Conservation (phyloP, 2,797 vertebrate genomes). For the Hylomyscus alleni region DNA sequence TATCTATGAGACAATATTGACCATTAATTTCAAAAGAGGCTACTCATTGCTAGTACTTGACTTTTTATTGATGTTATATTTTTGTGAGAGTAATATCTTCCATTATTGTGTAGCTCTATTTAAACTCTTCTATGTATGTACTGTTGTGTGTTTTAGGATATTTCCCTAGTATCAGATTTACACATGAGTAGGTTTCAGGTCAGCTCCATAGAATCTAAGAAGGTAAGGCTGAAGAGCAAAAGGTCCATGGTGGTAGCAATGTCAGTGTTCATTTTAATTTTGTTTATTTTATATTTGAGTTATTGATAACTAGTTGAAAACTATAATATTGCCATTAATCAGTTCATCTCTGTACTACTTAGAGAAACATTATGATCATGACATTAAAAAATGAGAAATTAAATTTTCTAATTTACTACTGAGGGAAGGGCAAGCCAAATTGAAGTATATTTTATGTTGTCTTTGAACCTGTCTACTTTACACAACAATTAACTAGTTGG, state of each 20-base stretch:
- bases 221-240: not conserved
- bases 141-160: not conserved
- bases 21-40: not conserved
- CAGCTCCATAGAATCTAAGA: not conserved
- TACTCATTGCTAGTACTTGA: not conserved
- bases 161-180: not conserved
- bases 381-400: not conserved
- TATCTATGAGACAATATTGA: not conserved
- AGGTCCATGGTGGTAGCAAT: not conserved
- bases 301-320: not conserved
- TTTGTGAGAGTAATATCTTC: not conserved
- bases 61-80: not conserved
- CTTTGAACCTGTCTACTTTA: not conserved
- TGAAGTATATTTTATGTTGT: not conserved
- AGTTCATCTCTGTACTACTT: not conserved
- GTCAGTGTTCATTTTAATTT: not conserved
- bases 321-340: not conserved
- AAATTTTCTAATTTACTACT: not conserved
- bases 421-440: not conserved
- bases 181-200: not conserved
- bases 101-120: not conserved
- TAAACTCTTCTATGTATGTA: not conserved
- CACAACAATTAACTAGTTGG: not conserved
- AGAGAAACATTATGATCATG: not conserved
- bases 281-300: not conserved